Conservation (phyloP, 2,113 vertebrate species). For the Petroica traversi region DNA sequence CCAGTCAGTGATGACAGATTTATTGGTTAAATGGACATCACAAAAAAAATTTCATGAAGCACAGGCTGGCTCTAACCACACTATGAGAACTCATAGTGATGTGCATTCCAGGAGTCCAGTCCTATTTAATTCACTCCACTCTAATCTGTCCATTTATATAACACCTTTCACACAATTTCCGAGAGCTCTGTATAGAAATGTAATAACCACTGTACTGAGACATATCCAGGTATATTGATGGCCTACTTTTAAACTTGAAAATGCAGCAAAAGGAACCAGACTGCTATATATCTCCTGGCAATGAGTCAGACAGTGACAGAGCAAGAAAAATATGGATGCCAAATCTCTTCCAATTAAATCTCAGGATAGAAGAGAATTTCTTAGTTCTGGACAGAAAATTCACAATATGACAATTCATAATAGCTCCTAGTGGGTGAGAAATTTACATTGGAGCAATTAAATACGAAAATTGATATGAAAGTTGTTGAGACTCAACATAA, state of each 20-base stretch:
- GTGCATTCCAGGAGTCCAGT: constrained; percentile 63
- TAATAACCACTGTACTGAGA: constrained; percentile 12
- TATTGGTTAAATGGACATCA: constrained; percentile 83
- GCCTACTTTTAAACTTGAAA: not conserved
- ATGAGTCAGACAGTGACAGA: not conserved
- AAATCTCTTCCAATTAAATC: not conserved
- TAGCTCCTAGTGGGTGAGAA: not conserved
- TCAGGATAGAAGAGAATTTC: not conserved
- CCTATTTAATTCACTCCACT: constrained; percentile 33
- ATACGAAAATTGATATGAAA: not conserved
- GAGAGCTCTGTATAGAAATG: constrained; percentile 5
- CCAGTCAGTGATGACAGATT: constrained; percentile 84
- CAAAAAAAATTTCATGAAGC: constrained; percentile 61
- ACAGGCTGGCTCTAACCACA: constrained; percentile 65
- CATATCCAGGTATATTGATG: not conserved
- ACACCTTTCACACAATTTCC: constrained; percentile 33
- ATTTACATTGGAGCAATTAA: not conserved
- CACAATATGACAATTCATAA: not conserved
- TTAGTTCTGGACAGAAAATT: not conserved
- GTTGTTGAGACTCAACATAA: not conserved
- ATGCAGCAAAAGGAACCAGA: not conserved
- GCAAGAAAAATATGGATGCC: not conserved
- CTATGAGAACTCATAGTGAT: constrained; percentile 55
- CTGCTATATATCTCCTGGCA: not conserved
- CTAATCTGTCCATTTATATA: constrained; percentile 49